These are phyloP conservation scores for Polydrusus cervinus DNA, from an alignment of 2,888 invertebrate genomes.

Conservation along the genomic window DNA sequence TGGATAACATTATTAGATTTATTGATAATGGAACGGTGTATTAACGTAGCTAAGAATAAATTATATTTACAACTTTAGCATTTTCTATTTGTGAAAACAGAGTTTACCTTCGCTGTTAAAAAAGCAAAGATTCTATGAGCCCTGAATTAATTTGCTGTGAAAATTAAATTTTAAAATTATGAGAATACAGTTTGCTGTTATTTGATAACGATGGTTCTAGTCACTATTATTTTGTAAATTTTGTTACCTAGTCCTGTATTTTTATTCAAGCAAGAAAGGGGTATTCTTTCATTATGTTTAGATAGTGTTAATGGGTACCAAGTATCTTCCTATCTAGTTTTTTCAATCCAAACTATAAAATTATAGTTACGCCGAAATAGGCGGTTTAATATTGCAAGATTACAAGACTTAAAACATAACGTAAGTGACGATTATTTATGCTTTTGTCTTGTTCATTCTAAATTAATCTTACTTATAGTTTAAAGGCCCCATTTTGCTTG, in stretches of 20 bases:
- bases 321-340: too few relatives aligned
- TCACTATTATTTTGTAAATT: background rate
- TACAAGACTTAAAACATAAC: too few relatives aligned
- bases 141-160: conserved; percentile 5
- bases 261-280: conserved; percentile 5
- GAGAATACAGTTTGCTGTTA: background rate
- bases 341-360: too few relatives aligned
- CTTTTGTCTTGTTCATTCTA: too few relatives aligned
- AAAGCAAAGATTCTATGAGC: conserved; percentile 20
- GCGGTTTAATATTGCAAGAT: too few relatives aligned
- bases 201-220: conserved; percentile 4
- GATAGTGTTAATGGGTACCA: too few relatives aligned
- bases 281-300: background rate
- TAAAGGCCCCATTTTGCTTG: conserved; percentile 1
- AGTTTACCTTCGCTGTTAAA: background rate
- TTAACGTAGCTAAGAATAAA: background rate
- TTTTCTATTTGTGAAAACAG: background rate
- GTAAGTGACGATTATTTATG: too few relatives aligned
- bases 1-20: too few relatives aligned
- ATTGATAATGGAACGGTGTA: background rate
- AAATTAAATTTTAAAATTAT: background rate
- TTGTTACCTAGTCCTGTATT: conserved; percentile 6
- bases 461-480: background rate
- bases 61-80: background rate
- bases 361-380: too few relatives aligned